Conservation (phyloP, 2,888 invertebrate genomes). For the Mimachlamys varia region DNA sequence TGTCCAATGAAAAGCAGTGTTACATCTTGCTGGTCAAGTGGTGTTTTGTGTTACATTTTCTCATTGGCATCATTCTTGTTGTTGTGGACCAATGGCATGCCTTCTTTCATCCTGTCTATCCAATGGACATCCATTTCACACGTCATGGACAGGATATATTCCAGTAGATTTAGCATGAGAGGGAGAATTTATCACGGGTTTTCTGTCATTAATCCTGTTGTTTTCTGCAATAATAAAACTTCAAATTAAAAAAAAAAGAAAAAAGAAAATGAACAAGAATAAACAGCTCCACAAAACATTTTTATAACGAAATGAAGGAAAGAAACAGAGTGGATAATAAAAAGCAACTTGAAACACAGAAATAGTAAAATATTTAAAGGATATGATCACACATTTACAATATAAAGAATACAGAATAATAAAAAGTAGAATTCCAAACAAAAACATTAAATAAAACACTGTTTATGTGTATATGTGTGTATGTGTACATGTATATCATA, state of each 20-base stretch:
- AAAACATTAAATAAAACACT: no score
- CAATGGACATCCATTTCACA: not conserved
- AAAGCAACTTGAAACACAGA: no score
- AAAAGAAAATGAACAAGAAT: not conserved
- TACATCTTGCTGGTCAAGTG: not conserved
- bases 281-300: no score
- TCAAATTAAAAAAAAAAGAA: not conserved
- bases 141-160: slow-evolving; percentile 3
- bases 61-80: not conserved
- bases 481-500: no score
- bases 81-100: not conserved
- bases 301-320: no score
- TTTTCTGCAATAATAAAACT: not conserved
- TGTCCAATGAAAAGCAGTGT: not conserved
- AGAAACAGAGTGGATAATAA: no score
- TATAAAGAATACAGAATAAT: not conserved
- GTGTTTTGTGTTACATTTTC: not conserved
- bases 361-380: no score
- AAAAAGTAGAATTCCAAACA: no score
- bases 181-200: slow-evolving; percentile 49
- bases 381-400: not conserved
- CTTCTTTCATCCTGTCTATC: not conserved
- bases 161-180: slow-evolving; percentile 31
- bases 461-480: no score
- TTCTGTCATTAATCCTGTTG: slow-evolving; percentile 47